Conservation (phyloP, 30 jellyfish, hydroid and myxozoan species). For the Cassiopea andromeda region DNA sequence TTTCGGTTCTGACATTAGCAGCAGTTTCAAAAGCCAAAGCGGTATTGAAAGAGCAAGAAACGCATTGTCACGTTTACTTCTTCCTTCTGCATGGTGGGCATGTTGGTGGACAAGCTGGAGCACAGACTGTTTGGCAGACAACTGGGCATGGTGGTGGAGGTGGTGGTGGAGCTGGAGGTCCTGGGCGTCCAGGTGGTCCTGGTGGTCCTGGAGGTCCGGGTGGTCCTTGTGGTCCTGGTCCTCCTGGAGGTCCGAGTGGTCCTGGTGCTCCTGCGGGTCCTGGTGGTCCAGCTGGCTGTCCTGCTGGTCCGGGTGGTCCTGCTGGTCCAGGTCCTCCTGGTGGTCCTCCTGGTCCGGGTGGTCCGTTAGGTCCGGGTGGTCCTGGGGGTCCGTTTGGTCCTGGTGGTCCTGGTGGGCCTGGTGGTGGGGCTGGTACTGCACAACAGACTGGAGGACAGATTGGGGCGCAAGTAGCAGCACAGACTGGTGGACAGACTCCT, state of each 20-base stretch:
- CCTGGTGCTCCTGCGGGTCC: conserved; percentile 91
- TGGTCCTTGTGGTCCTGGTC: conserved; percentile 94
- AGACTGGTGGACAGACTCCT: conserved; percentile 76
- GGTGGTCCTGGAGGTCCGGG: conserved; percentile 99
- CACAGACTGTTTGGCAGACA: conserved; percentile 70
- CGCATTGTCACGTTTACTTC: conserved; percentile 25
- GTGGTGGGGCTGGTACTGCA: conserved; percentile 99
- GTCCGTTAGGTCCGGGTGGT: conserved; percentile 99
- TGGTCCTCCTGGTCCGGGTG: conserved; percentile 98
- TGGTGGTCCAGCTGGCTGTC: conserved; percentile 97
- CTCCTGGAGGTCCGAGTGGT: conserved; percentile 96
- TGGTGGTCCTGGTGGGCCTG: conserved; percentile 99
- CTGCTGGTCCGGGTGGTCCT: conserved; percentile 92
- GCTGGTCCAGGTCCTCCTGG: conserved; percentile 91
- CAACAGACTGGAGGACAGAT: conserved; percentile 53
- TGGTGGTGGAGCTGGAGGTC: conserved; percentile 99
- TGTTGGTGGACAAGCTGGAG: conserved; percentile 86
- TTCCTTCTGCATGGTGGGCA: conserved; percentile 78
- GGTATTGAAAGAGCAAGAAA: conserved; percentile 24
- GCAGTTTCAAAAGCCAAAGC: conserved; percentile 65
- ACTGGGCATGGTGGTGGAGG: conserved; percentile 98
- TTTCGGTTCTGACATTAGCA: conserved; percentile 58
- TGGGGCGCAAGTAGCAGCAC: conserved; percentile 71
- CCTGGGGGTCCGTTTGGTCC: conserved; percentile 99
- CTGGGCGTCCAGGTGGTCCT: conserved; percentile 98